Conservation (phyloP, 2,113 vertebrate genomes). For the Corythoichthys intestinalis region DNA sequence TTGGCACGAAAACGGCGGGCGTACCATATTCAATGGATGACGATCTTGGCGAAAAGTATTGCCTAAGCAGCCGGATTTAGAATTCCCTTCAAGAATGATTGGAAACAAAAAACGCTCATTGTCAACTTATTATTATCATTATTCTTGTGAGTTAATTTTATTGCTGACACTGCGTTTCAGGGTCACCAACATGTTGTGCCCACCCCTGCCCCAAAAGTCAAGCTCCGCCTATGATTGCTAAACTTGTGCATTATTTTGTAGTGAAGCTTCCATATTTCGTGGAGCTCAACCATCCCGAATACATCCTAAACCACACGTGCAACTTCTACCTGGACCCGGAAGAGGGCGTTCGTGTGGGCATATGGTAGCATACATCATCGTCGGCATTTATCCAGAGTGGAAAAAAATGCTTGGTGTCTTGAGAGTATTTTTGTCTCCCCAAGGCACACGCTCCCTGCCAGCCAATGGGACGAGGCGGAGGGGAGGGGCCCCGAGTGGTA, state of each 20-base stretch:
- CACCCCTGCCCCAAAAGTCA: too few species aligned
- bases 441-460: slow-evolving; percentile 80
- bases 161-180: too few species aligned
- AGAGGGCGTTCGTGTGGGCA: slow-evolving; percentile 71
- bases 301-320: slow-evolving; percentile 77
- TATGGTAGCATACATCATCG: slow-evolving; percentile 74
- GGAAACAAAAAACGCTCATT: too few species aligned
- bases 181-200: too few species aligned
- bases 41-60: too few species aligned
- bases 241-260: slow-evolving; percentile 52
- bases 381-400: background rate
- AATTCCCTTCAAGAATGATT: too few species aligned
- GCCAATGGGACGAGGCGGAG: slow-evolving; percentile 68
- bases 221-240: background rate
- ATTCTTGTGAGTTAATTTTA: too few species aligned
- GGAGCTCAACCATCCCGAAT: slow-evolving; percentile 71
- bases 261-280: slow-evolving; percentile 71
- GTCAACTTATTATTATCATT: too few species aligned
- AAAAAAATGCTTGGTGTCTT: background rate
- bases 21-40: too few species aligned
- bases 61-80: too few species aligned
- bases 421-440: slow-evolving; percentile 21
- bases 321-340: slow-evolving; percentile 77
- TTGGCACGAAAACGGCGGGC: too few species aligned
- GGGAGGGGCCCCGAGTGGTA: slow-evolving; percentile 77